Percentiles rank a stretch among this genome's conserved stretches.
These are phyloP conservation scores for Dendrocincla tyrannina DNA, from an alignment of 2,797 vertebrate species.

Conservation along the genomic window DNA sequence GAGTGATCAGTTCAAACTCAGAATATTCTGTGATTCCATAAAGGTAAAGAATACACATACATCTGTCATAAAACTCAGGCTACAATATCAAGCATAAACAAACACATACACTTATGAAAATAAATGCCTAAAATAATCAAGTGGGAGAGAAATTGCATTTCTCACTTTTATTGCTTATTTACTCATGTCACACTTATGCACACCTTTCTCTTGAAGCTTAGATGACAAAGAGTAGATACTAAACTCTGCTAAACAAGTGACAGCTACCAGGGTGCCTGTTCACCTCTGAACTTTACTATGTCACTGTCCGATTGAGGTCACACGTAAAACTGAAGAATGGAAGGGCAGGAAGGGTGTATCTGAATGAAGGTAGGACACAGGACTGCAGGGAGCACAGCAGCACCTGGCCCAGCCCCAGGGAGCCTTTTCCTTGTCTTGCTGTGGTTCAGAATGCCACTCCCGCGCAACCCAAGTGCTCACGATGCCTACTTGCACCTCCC, in stretches of 20 bases:
- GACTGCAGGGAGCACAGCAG: not conserved
- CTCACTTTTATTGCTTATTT: not conserved
- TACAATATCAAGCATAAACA: not conserved
- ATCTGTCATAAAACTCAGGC: not conserved
- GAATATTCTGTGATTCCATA: not conserved
- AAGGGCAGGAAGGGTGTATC: not conserved
- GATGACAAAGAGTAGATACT: not conserved
- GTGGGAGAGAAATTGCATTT: not conserved
- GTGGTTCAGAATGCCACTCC: not conserved
- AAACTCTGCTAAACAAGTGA: not conserved
- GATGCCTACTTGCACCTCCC: not conserved
- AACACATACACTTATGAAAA: not conserved
- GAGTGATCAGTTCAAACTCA: not conserved
- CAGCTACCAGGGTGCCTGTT: not conserved
- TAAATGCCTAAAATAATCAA: not conserved
- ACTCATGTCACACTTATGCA: rapidly evolving
- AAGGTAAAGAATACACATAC: not conserved
- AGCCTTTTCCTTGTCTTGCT: not conserved
- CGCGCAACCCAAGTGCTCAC: not conserved
- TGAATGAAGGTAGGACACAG: not conserved
- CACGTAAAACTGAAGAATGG: not conserved
- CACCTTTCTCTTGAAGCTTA: not conserved
- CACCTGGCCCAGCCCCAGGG: rapidly evolving
- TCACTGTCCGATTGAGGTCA: not conserved
- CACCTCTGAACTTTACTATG: not conserved